Evolutionary conservation across 2,888 invertebrate genomes (phyloP), one percentile per base, ranked within the genome.

Genomic region (Merodon equestris): DNA sequence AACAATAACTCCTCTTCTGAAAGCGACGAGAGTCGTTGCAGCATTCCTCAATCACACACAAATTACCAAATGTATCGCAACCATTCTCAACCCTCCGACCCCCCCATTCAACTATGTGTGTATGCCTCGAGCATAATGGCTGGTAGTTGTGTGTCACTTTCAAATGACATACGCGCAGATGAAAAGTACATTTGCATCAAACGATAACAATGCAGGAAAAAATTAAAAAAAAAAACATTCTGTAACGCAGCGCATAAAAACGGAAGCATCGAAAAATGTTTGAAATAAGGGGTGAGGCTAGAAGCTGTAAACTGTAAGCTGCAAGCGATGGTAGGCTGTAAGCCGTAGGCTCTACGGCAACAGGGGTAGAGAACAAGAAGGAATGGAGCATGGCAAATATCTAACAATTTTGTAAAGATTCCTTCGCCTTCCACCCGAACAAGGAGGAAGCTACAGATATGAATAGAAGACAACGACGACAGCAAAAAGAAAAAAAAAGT

Each of bases 141-240:
- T 34, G 34, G 36, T 57, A 58, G 57, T 75, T 63, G 36, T 73
- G 53, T 79, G 74, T 68, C 73, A 73, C 73, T 58, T 73, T 57
- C 67, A 73, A 73, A 72, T 67, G 72, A 73, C 61, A 73, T 47
- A 60, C 50, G 60, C 60, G 66, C 51, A 51, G 13, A 57, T 38
- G 60, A 63, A 73, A 77, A 73, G 48, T 66, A 53, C 67, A 73
- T 61, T 77, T 60, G 56, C 60, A 72, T 67, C 72, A 45, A 45
- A 67, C 56, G 4, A 58, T 47, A 73, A 72, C 77, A 77, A 76
- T 61, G 27, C 61, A 34, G 14, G 42, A 42, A 12, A 42, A 42
- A 42, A 42, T 0, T 4, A 42, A 42, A 42, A 42, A 42, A 42
- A 44, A 19, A 54, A 38, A 51, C 40, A 19, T 40, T 14, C 40